Evolutionary conservation across 2,797 vertebrate genomes (phyloP).

Genomic region (Tapirus indicus): DNA sequence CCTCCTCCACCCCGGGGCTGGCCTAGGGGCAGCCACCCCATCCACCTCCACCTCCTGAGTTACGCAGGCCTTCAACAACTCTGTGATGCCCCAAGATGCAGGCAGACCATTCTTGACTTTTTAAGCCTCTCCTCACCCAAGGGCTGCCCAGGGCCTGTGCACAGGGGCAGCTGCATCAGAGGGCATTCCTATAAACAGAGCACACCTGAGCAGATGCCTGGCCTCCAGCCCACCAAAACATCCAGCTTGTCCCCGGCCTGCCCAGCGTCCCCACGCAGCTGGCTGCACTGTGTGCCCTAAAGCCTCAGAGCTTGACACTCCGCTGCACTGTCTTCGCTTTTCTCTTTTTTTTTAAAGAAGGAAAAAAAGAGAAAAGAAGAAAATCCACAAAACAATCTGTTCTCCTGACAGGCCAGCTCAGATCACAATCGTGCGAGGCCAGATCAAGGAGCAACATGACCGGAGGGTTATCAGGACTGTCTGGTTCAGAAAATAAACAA

Average conservation of each 20-base stretch:
- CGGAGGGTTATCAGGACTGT: neutral
- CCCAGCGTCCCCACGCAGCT: neutral
- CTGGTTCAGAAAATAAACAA: slow-evolving; percentile 6
- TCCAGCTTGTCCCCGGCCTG: neutral
- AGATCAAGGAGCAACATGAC: neutral
- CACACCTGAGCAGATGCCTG: neutral
- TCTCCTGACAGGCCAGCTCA: neutral
- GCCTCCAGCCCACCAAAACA: neutral
- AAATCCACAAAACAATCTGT: neutral
- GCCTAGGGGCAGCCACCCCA: accelerated
- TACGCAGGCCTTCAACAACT: neutral
- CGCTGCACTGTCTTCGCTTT: neutral
- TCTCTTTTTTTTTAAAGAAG: neutral
- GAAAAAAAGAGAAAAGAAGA: neutral
- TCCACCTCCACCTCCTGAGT: neutral
- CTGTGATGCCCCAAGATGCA: neutral
- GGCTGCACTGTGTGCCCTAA: neutral
- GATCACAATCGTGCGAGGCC: neutral
- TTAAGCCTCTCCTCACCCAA: neutral
- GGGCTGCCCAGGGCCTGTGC: neutral
- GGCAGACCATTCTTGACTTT: neutral
- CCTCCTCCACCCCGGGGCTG: neutral
- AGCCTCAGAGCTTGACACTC: neutral
- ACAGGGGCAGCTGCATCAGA: neutral
- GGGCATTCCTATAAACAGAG: neutral